Conservation (phyloP, 2,113 vertebrate species). For the Columba livia region DNA sequence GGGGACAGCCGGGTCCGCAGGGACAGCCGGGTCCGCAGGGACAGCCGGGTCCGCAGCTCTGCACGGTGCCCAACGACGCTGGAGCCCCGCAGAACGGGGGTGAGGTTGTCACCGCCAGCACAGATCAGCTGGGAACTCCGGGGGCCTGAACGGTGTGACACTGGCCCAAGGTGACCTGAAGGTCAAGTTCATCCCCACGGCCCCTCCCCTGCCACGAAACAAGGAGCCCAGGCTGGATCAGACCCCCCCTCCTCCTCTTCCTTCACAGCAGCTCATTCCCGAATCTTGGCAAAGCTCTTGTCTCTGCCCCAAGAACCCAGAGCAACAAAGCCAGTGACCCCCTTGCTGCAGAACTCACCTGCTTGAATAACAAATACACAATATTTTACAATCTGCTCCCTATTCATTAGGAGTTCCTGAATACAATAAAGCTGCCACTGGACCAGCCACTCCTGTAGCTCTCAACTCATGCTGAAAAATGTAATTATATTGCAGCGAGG, state of each 20-base stretch:
- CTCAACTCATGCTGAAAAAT: conserved; percentile 9
- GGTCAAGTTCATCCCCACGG: background rate
- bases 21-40: too few relatives aligned
- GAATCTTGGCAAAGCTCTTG: background rate
- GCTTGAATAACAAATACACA: background rate
- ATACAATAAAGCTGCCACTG: background rate
- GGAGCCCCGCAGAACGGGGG: background rate
- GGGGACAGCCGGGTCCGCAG: background rate
- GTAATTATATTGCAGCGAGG: conserved; percentile 10
- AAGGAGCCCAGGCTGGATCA: background rate
- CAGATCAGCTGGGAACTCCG: background rate
- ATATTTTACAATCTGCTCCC: background rate
- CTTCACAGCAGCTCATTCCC: background rate
- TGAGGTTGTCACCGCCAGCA: background rate
- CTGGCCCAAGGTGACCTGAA: background rate
- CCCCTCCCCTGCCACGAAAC: background rate
- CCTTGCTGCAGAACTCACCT: background rate
- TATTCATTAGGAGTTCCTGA: conserved; percentile 19
- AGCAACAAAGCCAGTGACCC: background rate
- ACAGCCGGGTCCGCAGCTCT: background rate
- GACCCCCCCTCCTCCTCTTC: background rate
- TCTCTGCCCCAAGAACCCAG: background rate
- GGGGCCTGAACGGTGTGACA: background rate
- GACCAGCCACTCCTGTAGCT: background rate
- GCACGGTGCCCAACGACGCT: too few relatives aligned